Base-by-base conservation (phyloP, 2,888 invertebrate genomes). In the Andrena dorsata region DNA sequence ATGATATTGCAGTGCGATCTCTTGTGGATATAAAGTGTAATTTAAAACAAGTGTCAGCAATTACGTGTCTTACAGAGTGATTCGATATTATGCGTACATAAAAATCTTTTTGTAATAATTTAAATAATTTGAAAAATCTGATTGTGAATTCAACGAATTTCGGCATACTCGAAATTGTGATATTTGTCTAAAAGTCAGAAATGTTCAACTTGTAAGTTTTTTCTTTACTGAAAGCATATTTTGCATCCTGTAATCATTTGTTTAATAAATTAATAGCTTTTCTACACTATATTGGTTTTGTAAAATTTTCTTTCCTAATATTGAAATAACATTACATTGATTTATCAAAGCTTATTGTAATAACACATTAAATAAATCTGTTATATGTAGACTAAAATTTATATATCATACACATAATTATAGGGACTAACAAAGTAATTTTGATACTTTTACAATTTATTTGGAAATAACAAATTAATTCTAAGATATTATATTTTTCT, bases 21-120 rank as follows among this genome's bases (percentile, higher is more conserved):
- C 60, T 51, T 30, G 58, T 80, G 58, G 64, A 82, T 68, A 20
- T 65, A 64, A 69, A 79, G 41, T 78, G 61, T 47, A 56, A 58
- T 66, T 73, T 20, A 13, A 23, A 63, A 51, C 16, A 23, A 56
- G 35, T 73, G 51, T 47, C 53, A 53, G 61, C 68, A 49, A 53
- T 30, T 32, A 66, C 51, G 47, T 80, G 30, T n/a, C 32, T 20
- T 16, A 23, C 53, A 35, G 1, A 16, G 7, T 23, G 6, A 61
- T 53, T 20, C 16, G n/a, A 61, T 65, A 23, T 32, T 2, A 56
- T 71, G 26, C 13, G 30, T 73, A 72, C 8, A 64, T 53, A 26
- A 53, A 35, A 8, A 66, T 35, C 28, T 70, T 8, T 49, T 30
- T 5, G 61, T 30, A 3, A 77, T 26, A 35, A 4, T 58, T 58